phyloP scores from a whole-genome alignment of 53 echinoderm and acorn worm species.

The Holothuria scabra region DNA sequence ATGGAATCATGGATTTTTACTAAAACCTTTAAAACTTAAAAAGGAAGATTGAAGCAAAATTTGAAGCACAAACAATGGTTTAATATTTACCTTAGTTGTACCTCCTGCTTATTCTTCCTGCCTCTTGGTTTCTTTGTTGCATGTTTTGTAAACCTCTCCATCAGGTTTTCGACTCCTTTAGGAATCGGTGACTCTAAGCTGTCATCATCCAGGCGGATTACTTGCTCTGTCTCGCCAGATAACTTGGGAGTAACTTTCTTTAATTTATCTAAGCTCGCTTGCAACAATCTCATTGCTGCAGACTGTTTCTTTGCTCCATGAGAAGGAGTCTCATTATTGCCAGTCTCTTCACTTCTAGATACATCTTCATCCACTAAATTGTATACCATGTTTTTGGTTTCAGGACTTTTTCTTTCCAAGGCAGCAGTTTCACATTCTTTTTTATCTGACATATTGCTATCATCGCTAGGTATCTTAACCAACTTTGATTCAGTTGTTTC shows the following conservation, averaged over 20 bases:
- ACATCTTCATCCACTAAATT: not conserved
- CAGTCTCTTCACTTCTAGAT: not conserved
- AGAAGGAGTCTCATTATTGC: not conserved
- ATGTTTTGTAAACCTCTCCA: constrained; percentile 81
- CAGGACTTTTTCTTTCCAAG: not conserved
- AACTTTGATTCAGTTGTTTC: no score
- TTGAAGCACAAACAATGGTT: not conserved
- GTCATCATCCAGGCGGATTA: constrained; percentile 74
- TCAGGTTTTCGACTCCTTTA: constrained; percentile 69
- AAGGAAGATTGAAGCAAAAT: no score
- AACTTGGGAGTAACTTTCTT: constrained; percentile 76
- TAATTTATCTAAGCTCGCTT: constrained; percentile 73
- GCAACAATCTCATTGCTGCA: constrained; percentile 65
- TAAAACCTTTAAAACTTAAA: no score
- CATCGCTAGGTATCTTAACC: no score
- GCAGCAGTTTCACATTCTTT: no score
- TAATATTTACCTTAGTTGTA: constrained; percentile 78
- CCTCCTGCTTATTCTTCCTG: constrained; percentile 65
- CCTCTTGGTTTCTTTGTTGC: constrained; percentile 36
- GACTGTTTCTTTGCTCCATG: constrained; percentile 18
- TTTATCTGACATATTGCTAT: no score
- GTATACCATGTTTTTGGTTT: not conserved
- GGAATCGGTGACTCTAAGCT: constrained; percentile 51
- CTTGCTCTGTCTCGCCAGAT: constrained; percentile 63
- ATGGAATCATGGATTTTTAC: no score